These are phyloP conservation scores for Petrocephalus microphthalmus DNA, from an alignment of 2,113 vertebrate genomes.

Conservation along the genomic window DNA sequence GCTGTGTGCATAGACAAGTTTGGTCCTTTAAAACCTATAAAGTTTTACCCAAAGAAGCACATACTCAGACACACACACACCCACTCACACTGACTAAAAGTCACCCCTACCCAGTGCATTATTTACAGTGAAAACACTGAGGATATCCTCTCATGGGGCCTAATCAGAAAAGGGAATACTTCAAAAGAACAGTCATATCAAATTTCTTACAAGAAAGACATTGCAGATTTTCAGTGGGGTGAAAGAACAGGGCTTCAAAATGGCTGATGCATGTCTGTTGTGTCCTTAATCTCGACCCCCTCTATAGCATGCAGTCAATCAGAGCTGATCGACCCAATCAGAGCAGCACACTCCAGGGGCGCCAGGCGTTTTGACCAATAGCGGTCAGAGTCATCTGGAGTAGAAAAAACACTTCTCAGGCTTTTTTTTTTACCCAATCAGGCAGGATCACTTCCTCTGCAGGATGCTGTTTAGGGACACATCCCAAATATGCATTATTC, in stretches of 20 bases:
- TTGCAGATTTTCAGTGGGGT: background rate
- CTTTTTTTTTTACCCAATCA: no score
- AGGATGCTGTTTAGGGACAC: no score
- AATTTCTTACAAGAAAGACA: background rate
- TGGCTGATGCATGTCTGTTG: background rate
- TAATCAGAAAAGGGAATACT: background rate
- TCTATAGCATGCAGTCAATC: background rate
- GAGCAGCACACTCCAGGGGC: background rate
- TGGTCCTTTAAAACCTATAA: slow-evolving; percentile 23
- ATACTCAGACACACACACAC: background rate
- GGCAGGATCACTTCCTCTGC: no score
- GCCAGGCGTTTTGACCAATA: no score
- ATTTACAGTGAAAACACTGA: slow-evolving; percentile 18
- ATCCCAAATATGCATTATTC: no score
- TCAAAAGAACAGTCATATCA: background rate
- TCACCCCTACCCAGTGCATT: slow-evolving; percentile 2
- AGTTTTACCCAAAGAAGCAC: slow-evolving; percentile 16
- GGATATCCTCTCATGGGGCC: background rate
- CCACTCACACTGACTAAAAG: background rate
- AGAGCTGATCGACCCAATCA: background rate
- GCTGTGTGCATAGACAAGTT: slow-evolving; percentile 26
- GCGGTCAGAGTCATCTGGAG: no score
- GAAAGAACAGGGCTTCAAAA: background rate
- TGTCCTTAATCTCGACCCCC: background rate
- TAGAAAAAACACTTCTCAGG: no score